These are phyloP conservation scores for Synodontis membranacea DNA, from an alignment of 2,113 vertebrate genomes.

Conservation along the genomic window DNA sequence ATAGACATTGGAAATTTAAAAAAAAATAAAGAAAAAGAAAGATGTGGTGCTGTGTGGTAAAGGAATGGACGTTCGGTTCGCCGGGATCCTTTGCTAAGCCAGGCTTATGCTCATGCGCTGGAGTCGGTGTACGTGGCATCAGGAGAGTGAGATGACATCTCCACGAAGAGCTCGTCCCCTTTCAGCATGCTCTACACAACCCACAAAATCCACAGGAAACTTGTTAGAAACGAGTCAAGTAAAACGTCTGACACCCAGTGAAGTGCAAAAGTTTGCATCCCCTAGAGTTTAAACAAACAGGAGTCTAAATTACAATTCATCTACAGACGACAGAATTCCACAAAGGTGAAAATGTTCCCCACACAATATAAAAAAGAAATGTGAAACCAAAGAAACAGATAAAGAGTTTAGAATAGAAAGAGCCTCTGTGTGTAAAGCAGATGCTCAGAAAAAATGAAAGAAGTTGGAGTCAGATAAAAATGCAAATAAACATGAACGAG, in stretches of 20 bases:
- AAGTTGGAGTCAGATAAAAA: not conserved
- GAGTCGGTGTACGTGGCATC: constrained; percentile 74
- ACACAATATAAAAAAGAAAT: not conserved
- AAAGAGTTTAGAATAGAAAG: not conserved
- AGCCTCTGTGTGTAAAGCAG: not conserved
- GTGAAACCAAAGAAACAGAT: not conserved
- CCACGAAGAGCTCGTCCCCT: constrained; percentile 87
- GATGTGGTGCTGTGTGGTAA: not conserved
- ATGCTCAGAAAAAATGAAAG: not conserved
- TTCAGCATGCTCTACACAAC: constrained; percentile 88
- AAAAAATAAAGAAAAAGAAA: too few species aligned
- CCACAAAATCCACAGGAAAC: constrained; percentile 49
- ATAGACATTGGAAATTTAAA: too few species aligned
- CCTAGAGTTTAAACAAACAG: not conserved
- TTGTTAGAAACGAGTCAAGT: not conserved
- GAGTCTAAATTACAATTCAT: not conserved
- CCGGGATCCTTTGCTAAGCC: not conserved
- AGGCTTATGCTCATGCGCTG: not conserved
- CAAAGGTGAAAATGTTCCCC: not conserved
- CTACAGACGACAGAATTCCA: not conserved
- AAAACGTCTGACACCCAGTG: not conserved
- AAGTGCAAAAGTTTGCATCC: not conserved
- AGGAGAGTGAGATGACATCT: constrained; percentile 71
- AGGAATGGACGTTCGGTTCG: not conserved
- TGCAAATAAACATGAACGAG: not conserved